These are phyloP conservation scores for Artemisiospiza belli DNA, from an alignment of 2,113 vertebrate species.

Conservation along the genomic window DNA sequence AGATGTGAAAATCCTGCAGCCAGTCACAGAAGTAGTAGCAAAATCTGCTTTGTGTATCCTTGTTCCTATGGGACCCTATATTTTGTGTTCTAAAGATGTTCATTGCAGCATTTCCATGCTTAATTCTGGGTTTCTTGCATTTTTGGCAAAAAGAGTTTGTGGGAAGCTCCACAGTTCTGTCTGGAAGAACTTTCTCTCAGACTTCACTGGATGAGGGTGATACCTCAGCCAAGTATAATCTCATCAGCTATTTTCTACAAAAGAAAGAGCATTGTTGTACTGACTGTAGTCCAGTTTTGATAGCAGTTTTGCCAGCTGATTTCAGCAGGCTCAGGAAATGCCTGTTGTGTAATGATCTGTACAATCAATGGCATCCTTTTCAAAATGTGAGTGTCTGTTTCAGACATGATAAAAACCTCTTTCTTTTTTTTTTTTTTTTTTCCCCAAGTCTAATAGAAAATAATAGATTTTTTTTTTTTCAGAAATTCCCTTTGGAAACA, in stretches of 20 bases:
- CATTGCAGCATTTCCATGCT: neutral
- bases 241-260: neutral
- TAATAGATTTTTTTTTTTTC: neutral
- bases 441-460: neutral
- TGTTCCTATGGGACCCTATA: neutral
- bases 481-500: neutral
- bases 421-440: neutral
- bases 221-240: neutral
- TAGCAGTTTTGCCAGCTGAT: neutral
- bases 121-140: neutral
- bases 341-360: neutral
- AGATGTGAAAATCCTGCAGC: neutral
- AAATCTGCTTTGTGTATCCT: neutral
- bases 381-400: neutral
- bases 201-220: neutral
- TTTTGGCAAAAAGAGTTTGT: neutral
- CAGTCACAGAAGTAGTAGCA: neutral
- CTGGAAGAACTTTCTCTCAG: neutral
- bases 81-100: neutral
- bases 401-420: neutral
- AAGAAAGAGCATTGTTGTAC: neutral
- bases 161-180: neutral
- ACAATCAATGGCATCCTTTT: neutral
- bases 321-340: neutral
- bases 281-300: neutral